Base-by-base conservation (phyloP, 2,888 invertebrate species). In the Miltochrista miniata region DNA sequence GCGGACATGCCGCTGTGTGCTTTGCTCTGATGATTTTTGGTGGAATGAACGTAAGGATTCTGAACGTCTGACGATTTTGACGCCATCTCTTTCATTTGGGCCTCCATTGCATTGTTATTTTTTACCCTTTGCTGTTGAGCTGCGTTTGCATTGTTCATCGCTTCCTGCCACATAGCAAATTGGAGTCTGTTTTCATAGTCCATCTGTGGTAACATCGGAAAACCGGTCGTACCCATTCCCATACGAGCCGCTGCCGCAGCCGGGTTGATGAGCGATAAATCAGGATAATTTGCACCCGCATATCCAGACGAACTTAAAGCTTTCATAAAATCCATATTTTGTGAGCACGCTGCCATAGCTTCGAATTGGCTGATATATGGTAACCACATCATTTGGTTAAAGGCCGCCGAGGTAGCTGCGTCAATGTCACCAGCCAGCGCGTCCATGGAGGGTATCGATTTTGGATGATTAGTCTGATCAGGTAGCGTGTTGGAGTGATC, bases 321-420 rank as follows among this genome's bases (percentile, higher is more conserved):
- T 82, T 94, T 93, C 51, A 93, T 72, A 64, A 94, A 90, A 45
- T 94, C 94, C 58, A 92, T 83, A 64, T 90, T 93, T 66, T 93
- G 90, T 51, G 92, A 87, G 76, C 88, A 93, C 44, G 88, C 93
- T 81, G 90, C 92, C 79, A 93, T 92, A 8, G 92, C 91, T 71
- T 94, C 94, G 48, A 94, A 76, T 70, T 94, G 94, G 64, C 92
- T 93, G 38, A 94, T 72, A 71, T 95, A 96, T 0, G 95, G 95
- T 45, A 95, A 79, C 95, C 95, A 96, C 59, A 95, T 78, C 94
- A 96, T 95, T 73, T 95, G 95, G 70, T 94, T 95, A 43, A 95
- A 88, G 2, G 95, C 93, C 0, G 95, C 94, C 41, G 94, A 92
- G 1, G 94, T 95, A 0, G 95, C 95, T 0, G 94, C 93, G 70